Base-by-base conservation (phyloP, 92 coral and sea anemone genomes). In the Actinostola sp. region DNA sequence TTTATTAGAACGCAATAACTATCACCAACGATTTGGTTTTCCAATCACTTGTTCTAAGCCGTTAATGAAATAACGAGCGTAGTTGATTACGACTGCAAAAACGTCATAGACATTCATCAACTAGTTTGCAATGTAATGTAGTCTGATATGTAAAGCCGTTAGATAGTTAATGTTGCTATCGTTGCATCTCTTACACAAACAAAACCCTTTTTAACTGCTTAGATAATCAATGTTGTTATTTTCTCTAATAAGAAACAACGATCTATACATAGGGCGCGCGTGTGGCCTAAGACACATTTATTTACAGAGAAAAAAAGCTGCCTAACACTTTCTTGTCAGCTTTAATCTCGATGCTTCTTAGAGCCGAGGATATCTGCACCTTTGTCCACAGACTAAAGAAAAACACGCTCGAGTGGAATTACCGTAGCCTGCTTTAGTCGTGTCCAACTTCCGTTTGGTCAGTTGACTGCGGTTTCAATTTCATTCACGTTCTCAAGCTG, bases 41-140 rank as follows among this genome's bases (percentile, higher is more conserved):
- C 51, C 74, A 52, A 68, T 68, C 50, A 68, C 41, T 45, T 68
- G 63, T 46, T 68, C 29, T 68, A 68, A 68, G 74, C 74, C 74
- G 74, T 28, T 68, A 68, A 68, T 68, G 61, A 21, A 62, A 30
- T 52, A 32, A 51, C 62, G 43, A 44, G 25, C 21, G 26, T 27
- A 52, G 74, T 15, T 68, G 61, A 68, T 50, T 41, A 51, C 12
- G 59, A 51, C 58, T 42, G 14, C 63, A 50, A 30, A 33, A 68
- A 50, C 33, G 63, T 57, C 63, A 68, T 20, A 52, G 34, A 52
- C 36, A 52, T 41, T 24, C 45, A 24, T 41, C 48, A 46, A 64
- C 17, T 30, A 51, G 74, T 68, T 68, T 68, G 51, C 43, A 30
- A 33, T 50, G 63, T 60, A 49, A 48, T 49, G 73, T 27, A 43